These are phyloP conservation scores for Pseudomugil gertrudae DNA, from an alignment of 2,797 vertebrate genomes.

Conservation along the genomic window DNA sequence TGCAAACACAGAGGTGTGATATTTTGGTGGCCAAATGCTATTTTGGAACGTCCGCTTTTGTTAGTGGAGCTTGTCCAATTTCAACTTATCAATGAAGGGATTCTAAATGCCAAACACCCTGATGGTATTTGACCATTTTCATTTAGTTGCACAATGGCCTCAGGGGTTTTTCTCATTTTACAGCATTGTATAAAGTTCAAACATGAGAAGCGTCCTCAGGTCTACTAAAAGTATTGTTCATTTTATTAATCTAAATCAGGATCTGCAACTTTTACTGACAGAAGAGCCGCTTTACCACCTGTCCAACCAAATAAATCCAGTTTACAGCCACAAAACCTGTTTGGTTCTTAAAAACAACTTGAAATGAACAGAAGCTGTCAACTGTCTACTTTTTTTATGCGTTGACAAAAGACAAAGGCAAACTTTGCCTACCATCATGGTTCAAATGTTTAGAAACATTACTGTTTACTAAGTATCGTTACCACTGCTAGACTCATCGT, in stretches of 20 bases:
- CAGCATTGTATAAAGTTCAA: background rate
- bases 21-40: background rate
- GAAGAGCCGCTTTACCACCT: too few relatives aligned
- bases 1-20: background rate
- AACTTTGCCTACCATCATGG: too few relatives aligned
- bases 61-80: background rate
- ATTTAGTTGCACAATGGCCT: slow-evolving; percentile 3
- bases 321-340: too few relatives aligned
- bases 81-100: background rate
- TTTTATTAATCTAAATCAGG: background rate
- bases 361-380: too few relatives aligned
- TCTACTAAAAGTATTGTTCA: background rate
- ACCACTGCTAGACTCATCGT: too few relatives aligned
- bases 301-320: too few relatives aligned
- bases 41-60: background rate
- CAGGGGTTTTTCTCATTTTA: slow-evolving; percentile 6
- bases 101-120: slow-evolving; percentile 7
- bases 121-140: background rate
- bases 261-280: too few relatives aligned
- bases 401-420: too few relatives aligned
- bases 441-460: too few relatives aligned
- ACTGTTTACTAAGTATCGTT: too few relatives aligned
- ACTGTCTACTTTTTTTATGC: too few relatives aligned
- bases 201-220: background rate
- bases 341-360: too few relatives aligned